A percentile compares a stretch with the other conserved stretches of the same genome.
Evolutionary conservation across 1,140 invertebrate species (phyloP).

Genomic region (Archivesica marissinica): DNA sequence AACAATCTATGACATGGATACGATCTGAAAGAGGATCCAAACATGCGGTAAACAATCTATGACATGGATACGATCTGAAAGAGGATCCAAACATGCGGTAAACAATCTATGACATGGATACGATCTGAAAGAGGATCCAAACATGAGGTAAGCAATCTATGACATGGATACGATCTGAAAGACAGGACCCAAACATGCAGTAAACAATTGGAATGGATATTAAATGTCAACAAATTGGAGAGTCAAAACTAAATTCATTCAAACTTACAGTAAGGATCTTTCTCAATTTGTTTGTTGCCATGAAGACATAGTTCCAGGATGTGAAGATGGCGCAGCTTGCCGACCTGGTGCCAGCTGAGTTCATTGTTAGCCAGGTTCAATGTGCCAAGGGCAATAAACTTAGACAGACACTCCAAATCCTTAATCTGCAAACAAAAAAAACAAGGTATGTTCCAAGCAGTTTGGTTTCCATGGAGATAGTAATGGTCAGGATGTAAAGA

Average conservation of each 20-base stretch:
- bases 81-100: constrained; percentile 83
- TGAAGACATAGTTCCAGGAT: constrained; percentile 82
- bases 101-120: constrained; percentile 82
- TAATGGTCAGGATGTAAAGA: no score
- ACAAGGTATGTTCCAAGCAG: no score
- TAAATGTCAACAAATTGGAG: no score
- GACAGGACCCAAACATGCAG: no score
- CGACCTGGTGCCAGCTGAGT: constrained; percentile 79
- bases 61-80: constrained; percentile 83
- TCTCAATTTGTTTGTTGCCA: constrained; percentile 81
- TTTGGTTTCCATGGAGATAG: no score
- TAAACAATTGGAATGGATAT: no score
- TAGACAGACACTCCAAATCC: constrained; percentile 77
- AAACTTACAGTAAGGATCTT: constrained; percentile 82
- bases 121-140: constrained; percentile 83
- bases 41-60: constrained; percentile 83
- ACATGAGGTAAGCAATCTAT: constrained; percentile 83
- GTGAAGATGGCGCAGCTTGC: constrained; percentile 80
- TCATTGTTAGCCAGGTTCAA: constrained; percentile 81
- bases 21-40: constrained; percentile 83
- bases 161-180: constrained; percentile 83
- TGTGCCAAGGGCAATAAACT: constrained; percentile 81
- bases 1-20: constrained; percentile 82
- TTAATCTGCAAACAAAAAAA: constrained; percentile 63
- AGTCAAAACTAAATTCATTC: background rate